Evolutionary conservation across 2,888 invertebrate genomes (phyloP).

Genomic region (Brenthis hecate): DNA sequence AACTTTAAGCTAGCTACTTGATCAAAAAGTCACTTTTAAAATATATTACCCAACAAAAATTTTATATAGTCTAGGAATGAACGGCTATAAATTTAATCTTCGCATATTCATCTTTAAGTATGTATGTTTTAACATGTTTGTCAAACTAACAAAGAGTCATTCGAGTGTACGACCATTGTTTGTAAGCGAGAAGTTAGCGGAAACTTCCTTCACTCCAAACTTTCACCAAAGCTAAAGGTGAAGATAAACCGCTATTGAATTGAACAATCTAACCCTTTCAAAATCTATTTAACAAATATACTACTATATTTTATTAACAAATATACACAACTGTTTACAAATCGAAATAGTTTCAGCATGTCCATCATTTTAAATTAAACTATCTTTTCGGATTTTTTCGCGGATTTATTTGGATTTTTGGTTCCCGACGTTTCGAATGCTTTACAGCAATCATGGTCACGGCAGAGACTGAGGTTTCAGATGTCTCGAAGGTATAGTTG

Average conservation of each 20-base stretch:
- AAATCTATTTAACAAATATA: slow-evolving; percentile 15
- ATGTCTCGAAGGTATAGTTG: too few species aligned
- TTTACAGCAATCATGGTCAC: too few species aligned
- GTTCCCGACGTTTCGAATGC: too few species aligned
- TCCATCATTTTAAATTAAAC: too few species aligned
- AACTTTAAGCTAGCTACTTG: too few species aligned
- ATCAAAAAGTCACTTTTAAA: too few species aligned
- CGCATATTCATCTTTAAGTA: slow-evolving; percentile 14
- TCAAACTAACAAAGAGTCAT: slow-evolving; percentile 39
- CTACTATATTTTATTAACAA: too few species aligned
- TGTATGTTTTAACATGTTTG: slow-evolving; percentile 38
- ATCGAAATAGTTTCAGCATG: not conserved
- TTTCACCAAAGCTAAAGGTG: slow-evolving; percentile 32
- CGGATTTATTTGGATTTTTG: too few species aligned
- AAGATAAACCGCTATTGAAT: slow-evolving; percentile 34
- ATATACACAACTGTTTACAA: not conserved
- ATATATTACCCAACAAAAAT: too few species aligned
- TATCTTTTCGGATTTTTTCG: too few species aligned
- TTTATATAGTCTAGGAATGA: too few species aligned
- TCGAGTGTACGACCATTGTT: slow-evolving; percentile 38
- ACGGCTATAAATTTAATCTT: not conserved
- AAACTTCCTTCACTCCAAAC: slow-evolving; percentile 37
- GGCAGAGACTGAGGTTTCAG: too few species aligned
- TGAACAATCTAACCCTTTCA: slow-evolving; percentile 23
- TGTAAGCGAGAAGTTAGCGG: slow-evolving; percentile 40